phyloP scores from a whole-genome alignment of 2,888 invertebrate genomes.

The Archaeoteleia sp. region DNA sequence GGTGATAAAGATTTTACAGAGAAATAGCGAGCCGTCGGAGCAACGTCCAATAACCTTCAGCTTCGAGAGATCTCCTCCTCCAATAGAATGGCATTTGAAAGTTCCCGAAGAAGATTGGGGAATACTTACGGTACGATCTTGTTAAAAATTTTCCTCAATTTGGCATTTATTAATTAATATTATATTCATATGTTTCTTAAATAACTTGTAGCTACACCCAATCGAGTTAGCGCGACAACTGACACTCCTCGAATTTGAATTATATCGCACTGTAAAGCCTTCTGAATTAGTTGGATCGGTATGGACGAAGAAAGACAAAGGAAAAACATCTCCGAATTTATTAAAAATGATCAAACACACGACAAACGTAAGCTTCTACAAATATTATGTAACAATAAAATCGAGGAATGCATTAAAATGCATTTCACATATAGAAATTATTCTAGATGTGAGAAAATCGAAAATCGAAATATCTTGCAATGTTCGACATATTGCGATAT shows the following conservation, averaged over 20 bases:
- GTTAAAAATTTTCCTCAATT: too few species aligned
- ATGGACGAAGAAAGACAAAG: constrained; percentile 98
- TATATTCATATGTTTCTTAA: too few species aligned
- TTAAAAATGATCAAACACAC: constrained; percentile 97
- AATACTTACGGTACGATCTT: constrained; percentile 81
- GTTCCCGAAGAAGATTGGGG: constrained; percentile 85
- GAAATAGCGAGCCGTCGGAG: constrained; percentile 83
- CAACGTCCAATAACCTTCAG: constrained; percentile 86
- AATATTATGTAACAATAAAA: too few species aligned
- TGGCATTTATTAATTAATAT: too few species aligned
- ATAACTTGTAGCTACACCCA: constrained; percentile 90
- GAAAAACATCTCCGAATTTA: constrained; percentile 94
- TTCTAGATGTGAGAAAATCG: too few species aligned
- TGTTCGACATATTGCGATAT: too few species aligned
- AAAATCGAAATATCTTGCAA: too few species aligned
- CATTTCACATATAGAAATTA: too few species aligned
- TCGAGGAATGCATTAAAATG: too few species aligned
- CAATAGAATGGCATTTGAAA: constrained; percentile 86
- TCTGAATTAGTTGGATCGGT: constrained; percentile 97
- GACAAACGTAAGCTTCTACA: constrained; percentile 93
- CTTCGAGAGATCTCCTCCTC: constrained; percentile 85
- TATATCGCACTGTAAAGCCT: constrained; percentile 95
- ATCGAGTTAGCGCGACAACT: constrained; percentile 97
- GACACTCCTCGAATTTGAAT: constrained; percentile 95
- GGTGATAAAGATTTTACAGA: constrained; percentile 92